Evolutionary conservation across 2,113 vertebrate genomes (phyloP), one percentile per base, ranked within the genome.

Genomic region (Oostethus manadensis): DNA sequence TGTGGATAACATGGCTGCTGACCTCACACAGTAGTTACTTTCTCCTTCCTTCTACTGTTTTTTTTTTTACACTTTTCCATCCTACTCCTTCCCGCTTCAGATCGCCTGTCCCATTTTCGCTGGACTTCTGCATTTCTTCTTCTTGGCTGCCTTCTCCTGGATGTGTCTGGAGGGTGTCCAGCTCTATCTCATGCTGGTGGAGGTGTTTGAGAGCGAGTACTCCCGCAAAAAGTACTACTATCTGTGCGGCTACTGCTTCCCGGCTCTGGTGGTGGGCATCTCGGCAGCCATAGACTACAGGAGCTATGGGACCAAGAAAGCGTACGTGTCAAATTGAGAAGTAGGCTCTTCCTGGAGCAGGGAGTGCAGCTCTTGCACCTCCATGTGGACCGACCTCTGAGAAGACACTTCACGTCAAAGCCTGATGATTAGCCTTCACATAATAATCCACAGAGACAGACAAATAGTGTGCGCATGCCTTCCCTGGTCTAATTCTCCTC

Each of bases 171-270:
- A 97, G 82, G 94, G 93, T 0, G 92, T 97, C 64, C 94, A 97
- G 64, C 93, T 97, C 74, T 95, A 96, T 80, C 89, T 95, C 83
- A 92, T 95, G 89, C 87, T 95, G 81, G 93, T 94, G 80, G 93
- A 95, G 83, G 93, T 95, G 70, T 96, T 95, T 40, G 93, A 94
- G 81, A 94, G 93, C 74, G 93, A 96, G 60, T 93, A 92, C 65
- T 94, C 94, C 40, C 91, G 93, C 40, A 93, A 92, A 86, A 94
- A 94, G 74, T 95, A 94, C 89, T 96, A 94, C 88, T 97, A 97
- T 84, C 86, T 95, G 64, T 94, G 92, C 0, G 94, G 94, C 64
- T 97, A 97, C 84, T 94, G 93, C 87, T 93, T 97, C 79, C 94
- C 93, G 0, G 93, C 93, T 2, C 87, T 96, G 71, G 93, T 97